Evolutionary conservation across 2,888 invertebrate species (phyloP).

Genomic region (Drosophila subsilvestris): DNA sequence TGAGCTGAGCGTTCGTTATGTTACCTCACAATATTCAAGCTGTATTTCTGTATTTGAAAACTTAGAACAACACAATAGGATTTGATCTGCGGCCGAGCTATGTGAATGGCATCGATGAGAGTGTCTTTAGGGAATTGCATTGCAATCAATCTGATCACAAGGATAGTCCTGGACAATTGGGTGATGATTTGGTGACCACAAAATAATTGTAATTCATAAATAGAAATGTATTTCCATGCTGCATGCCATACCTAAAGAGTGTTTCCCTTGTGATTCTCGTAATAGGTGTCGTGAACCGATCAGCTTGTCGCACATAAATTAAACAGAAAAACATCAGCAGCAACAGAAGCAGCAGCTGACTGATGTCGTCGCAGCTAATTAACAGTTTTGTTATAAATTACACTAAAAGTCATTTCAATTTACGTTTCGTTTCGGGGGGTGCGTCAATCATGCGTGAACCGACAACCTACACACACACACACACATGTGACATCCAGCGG

Average conservation of each 20-base stretch:
- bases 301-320: constrained; percentile 66
- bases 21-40: background rate
- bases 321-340: constrained; percentile 35
- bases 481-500: constrained; percentile 74
- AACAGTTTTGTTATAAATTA: constrained; percentile 84
- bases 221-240: constrained; percentile 17
- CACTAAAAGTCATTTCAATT: constrained; percentile 72
- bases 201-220: constrained; percentile 4
- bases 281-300: constrained; percentile 40
- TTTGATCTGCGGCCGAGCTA: constrained; percentile 8
- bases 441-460: constrained; percentile 80
- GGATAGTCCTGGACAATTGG: background rate
- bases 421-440: constrained; percentile 21
- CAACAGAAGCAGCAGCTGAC: constrained; percentile 77
- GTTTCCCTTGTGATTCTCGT: constrained; percentile 9
- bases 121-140: constrained; percentile 8
- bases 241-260: background rate
- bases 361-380: constrained; percentile 83
- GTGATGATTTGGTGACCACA: background rate
- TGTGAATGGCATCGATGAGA: constrained; percentile 23
- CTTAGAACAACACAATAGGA: constrained; percentile 16
- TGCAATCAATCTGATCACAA: background rate
- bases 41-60: too few relatives aligned
- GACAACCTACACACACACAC: constrained; percentile 43
- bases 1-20: background rate